These are phyloP conservation scores for Sylvilagus floridanus DNA, from an alignment of 2,797 vertebrate species.

Conservation along the genomic window DNA sequence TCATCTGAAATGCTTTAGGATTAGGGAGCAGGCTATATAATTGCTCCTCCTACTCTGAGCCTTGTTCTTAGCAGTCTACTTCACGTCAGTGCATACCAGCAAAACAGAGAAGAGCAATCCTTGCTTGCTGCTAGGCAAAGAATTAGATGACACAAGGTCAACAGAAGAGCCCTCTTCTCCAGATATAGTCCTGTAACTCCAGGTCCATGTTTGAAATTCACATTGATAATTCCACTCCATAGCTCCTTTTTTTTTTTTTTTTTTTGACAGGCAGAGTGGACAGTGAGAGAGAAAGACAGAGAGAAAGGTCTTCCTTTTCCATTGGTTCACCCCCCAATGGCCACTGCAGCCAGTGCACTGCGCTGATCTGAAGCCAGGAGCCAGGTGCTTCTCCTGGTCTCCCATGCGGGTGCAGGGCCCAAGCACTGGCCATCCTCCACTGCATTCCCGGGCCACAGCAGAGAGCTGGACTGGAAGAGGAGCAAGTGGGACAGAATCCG, in stretches of 20 bases:
- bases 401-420: too few species aligned
- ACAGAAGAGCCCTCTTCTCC: slow-evolving; percentile 38
- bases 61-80: slow-evolving; percentile 37
- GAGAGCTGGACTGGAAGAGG: too few species aligned
- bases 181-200: slow-evolving; percentile 51
- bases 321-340: too few species aligned
- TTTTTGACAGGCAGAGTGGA: too few species aligned
- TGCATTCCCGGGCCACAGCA: too few species aligned
- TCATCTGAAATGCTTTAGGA: slow-evolving; percentile 39
- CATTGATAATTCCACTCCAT: slow-evolving; percentile 51
- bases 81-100: not conserved
- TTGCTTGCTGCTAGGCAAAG: slow-evolving; percentile 50
- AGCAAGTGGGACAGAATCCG: too few species aligned
- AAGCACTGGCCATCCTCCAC: too few species aligned
- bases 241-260: not conserved
- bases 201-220: slow-evolving; percentile 50
- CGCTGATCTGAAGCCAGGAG: too few species aligned
- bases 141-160: not conserved
- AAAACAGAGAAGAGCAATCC: slow-evolving; percentile 33
- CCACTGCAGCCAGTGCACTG: too few species aligned
- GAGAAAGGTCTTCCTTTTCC: too few species aligned
- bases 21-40: not conserved
- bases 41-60: not conserved
- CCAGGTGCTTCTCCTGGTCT: too few species aligned
- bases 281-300: too few species aligned